Evolutionary conservation across 2,797 vertebrate genomes (phyloP).

Genomic region (Psittacula derbiana): DNA sequence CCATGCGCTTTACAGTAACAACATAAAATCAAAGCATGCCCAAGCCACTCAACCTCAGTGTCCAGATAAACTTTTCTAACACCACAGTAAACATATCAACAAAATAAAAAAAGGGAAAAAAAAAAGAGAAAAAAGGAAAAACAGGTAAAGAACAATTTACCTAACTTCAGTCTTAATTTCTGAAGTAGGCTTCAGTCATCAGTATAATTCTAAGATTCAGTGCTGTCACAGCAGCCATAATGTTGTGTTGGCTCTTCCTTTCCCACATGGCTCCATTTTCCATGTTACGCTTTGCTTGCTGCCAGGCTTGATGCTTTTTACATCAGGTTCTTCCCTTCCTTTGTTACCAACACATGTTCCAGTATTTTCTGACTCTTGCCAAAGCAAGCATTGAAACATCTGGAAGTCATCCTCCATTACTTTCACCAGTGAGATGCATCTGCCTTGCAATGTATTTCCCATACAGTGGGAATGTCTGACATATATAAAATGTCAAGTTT

Average conservation of each 20-base stretch:
- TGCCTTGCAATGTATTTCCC: slow-evolving; percentile 40
- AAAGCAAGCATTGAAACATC: slow-evolving; percentile 86
- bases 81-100: not conserved
- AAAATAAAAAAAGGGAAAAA: accelerated
- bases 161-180: not conserved
- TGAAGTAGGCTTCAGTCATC: not conserved
- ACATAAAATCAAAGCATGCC: not conserved
- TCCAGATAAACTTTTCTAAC: not conserved
- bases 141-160: not conserved
- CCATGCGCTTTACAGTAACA: not conserved
- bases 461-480: not conserved
- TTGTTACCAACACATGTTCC: slow-evolving; percentile 70
- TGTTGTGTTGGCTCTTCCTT: not conserved
- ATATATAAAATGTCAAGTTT: no score
- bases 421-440: slow-evolving; percentile 44
- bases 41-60: not conserved
- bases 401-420: slow-evolving; percentile 82
- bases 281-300: slow-evolving; percentile 47
- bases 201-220: not conserved
- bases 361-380: slow-evolving; percentile 79
- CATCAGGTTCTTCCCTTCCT: slow-evolving; percentile 57
- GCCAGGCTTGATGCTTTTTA: not conserved
- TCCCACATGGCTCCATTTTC: not conserved
- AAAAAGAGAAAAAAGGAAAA: not conserved
- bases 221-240: not conserved